Evolutionary conservation across 2,888 invertebrate species (phyloP).

Genomic region (Buathra laborator): DNA sequence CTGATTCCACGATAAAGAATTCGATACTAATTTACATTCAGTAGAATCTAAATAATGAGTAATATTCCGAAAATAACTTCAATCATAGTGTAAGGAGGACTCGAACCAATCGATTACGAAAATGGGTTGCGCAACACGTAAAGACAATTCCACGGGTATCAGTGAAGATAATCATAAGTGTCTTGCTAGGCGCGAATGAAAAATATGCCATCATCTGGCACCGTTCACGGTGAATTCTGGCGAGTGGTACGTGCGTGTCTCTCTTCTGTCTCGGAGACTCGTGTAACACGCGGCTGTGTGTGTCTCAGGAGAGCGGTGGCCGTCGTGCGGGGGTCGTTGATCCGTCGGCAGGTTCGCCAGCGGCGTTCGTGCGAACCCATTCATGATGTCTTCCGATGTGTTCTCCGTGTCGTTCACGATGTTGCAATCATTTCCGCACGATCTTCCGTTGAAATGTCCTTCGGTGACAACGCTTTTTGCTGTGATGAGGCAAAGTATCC

Average conservation of each 20-base stretch:
- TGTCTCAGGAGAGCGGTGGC: constrained; percentile 61
- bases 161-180: constrained; percentile 45
- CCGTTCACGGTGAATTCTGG: constrained; percentile 36
- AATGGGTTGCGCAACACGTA: constrained; percentile 27
- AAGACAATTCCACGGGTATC: constrained; percentile 34
- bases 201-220: constrained; percentile 52
- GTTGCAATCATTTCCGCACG: constrained; percentile 57
- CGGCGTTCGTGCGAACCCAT: constrained; percentile 64
- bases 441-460: constrained; percentile 7
- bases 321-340: constrained; percentile 70
- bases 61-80: not conserved
- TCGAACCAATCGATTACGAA: constrained; percentile 50
- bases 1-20: not conserved
- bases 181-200: constrained; percentile 50
- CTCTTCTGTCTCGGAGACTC: constrained; percentile 36
- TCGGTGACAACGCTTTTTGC: constrained; percentile 18
- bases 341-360: constrained; percentile 66
- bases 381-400: constrained; percentile 63
- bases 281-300: constrained; percentile 48
- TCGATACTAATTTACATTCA: not conserved
- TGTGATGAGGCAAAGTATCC: not conserved
- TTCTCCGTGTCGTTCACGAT: constrained; percentile 40
- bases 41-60: not conserved
- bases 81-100: not conserved
- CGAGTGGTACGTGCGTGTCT: constrained; percentile 25